Base-by-base conservation (phyloP, 2,113 vertebrate species). In the Tachuris rubrigastra region DNA sequence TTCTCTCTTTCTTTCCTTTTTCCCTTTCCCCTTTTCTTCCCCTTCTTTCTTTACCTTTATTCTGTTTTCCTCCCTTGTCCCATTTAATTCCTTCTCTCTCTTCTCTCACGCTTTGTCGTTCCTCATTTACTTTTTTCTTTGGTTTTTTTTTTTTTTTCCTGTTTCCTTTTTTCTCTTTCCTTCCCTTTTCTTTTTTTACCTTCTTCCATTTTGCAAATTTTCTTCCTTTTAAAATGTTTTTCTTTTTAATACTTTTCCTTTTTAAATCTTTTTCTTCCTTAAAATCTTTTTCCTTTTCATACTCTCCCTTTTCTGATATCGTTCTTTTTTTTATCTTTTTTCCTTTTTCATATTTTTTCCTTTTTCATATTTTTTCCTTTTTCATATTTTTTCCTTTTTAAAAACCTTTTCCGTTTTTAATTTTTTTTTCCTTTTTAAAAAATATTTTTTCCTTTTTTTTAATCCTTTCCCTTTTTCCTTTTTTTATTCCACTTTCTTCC, bases 21-120 rank as follows among this genome's bases (percentile, higher is more conserved):
- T 4, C 5, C 6, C 2, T 20, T 25, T 6, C 5, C 14, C 12
- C 28, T 49, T 42, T 24, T 3, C 17, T 20, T 9, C 14, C 2
- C 9, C 17, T 2, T 2, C 4, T 15, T 5, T 4, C 1, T 10
- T 68, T 42, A 14, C 5, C 4, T 23, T 80, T 46, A 31, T 35
- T 16, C 8, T 19, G 5, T 44, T 85, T 78, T 22, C 11, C 11
- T 53, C 9, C 2, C 4, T 62, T 35, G 10, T 6, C 18, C 27
- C 16, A 8, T 31, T 39, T n/a, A 12, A 7, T 14, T 39, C 3
- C 1, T 46, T 37, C 10, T n/a, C 46, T 52, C 53, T 67, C 12
- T 52, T 12, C 14, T 28, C 27, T 39, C 44, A 25, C 15, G 0
- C 19, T 20, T n/a, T 31, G 28, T 46, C 19, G 12, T 20, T 39